These are phyloP conservation scores for Chaetodon auriga DNA, from an alignment of 2,113 vertebrate genomes.

Conservation along the genomic window DNA sequence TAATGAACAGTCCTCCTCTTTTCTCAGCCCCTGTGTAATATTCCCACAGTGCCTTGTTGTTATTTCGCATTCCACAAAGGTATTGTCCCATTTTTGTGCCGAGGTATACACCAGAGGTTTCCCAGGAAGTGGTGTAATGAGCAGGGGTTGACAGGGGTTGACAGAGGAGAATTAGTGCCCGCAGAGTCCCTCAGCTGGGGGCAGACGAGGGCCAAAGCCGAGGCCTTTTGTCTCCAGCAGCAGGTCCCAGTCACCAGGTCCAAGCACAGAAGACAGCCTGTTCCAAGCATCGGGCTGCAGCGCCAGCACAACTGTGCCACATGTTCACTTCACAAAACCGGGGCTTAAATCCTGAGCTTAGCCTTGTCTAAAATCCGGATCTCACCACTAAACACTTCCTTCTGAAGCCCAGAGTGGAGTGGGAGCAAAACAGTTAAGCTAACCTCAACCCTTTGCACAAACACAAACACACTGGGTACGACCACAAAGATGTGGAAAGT, in stretches of 20 bases:
- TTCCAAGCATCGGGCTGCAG: slow-evolving; percentile 29
- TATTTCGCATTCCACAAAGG: slow-evolving; percentile 75
- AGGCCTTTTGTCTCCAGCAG: slow-evolving; percentile 58
- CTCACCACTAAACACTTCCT: slow-evolving; percentile 85
- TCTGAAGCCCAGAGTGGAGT: slow-evolving; percentile 69
- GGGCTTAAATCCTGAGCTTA: slow-evolving; percentile 34
- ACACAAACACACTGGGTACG: slow-evolving; percentile 32
- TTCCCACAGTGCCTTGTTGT: slow-evolving; percentile 71
- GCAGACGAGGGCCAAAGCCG: slow-evolving; percentile 56
- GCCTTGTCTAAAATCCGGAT: slow-evolving; percentile 58
- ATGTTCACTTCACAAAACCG: slow-evolving; percentile 15
- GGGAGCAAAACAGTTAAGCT: slow-evolving; percentile 43
- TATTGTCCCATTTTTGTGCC: slow-evolving; percentile 72
- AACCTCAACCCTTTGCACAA: slow-evolving; percentile 47
- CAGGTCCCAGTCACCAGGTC: slow-evolving; percentile 41
- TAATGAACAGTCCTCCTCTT: slow-evolving; percentile 50
- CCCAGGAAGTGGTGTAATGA: slow-evolving; percentile 83
- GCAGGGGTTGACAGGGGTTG: slow-evolving; percentile 87
- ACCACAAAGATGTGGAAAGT: slow-evolving; percentile 30
- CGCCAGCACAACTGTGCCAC: not conserved
- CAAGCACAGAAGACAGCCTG: slow-evolving; percentile 6
- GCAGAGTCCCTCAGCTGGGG: slow-evolving; percentile 75
- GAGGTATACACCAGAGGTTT: slow-evolving; percentile 69
- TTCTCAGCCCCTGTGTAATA: slow-evolving; percentile 50
- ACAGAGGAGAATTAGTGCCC: slow-evolving; percentile 88